Base-by-base conservation (phyloP, 2,888 invertebrate species). In the Dolichopus griseipennis region DNA sequence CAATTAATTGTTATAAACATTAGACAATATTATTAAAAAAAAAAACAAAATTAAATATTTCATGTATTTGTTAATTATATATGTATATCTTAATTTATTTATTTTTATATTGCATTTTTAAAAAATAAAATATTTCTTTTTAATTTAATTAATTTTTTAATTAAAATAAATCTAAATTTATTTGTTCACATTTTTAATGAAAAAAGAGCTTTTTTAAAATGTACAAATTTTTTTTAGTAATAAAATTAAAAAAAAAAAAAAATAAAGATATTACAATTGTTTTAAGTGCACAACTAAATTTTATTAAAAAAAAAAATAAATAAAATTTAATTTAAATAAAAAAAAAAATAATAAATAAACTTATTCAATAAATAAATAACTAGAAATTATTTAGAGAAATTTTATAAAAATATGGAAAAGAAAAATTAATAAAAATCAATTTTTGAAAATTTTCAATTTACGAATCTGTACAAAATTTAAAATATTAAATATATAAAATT, bases 371-470 rank as follows among this genome's bases (percentile, higher is more conserved):
- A 12, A 52, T 12, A 2, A 52, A 52, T 52, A 18, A 52, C 15
- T 52, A 52, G n/a, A 52, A 52, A 52, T 52, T 52, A 52, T 52
- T 52, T 52, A 52, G 52, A 52, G 18, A 52, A 52, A 52, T 52
- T 52, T 52, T 52, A 52, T 52, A 52, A 52, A 52, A 18, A 18
- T 27, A 27, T 27, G 2, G 2, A 27, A 27, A 27, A 27, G 3
- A 27, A 27, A 27, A 27, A 27, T 27, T 27, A 27, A 27, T 4
- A 27, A 27, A 27, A 27, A 27, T n/a, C n/a, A 27, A 27, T 27
- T 27, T 27, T 27, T 27, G 27, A 27, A 27, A 27, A 27, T 27
- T 27, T 27, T 27, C 27, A 27, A 27, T 27, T 27, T 27, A 27
- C 2, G 27, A 27, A 27, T 27, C 27, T 27, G 27, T 27, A 27